Conservation (phyloP, 2,888 invertebrate genomes). For the Venusia cambrica region DNA sequence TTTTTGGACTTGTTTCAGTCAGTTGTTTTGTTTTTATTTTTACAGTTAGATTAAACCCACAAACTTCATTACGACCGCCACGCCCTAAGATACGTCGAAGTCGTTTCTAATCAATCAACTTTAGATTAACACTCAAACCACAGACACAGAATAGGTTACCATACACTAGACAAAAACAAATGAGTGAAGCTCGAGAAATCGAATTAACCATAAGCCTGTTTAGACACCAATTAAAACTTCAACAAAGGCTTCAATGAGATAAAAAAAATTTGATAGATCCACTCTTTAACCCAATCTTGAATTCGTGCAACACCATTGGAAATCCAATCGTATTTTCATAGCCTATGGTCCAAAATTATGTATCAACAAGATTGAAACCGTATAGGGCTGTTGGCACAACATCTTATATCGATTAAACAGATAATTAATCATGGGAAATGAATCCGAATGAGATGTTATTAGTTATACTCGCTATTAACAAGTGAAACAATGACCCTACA, state of each 20-base stretch:
- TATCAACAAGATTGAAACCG: slow-evolving; percentile 39
- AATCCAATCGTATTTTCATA: slow-evolving; percentile 29
- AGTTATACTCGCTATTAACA: slow-evolving; percentile 80
- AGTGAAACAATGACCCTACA: slow-evolving; percentile 70
- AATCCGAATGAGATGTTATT: slow-evolving; percentile 81
- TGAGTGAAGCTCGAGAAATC: slow-evolving; percentile 66
- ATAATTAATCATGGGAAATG: slow-evolving; percentile 81
- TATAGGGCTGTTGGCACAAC: slow-evolving; percentile 79
- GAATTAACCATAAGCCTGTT: slow-evolving; percentile 74
- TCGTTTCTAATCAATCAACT: slow-evolving; percentile 74
- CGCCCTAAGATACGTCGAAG: slow-evolving; percentile 56
- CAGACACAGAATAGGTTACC: slow-evolving; percentile 35
- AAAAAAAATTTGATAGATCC: slow-evolving; percentile 78
- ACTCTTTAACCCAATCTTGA: slow-evolving; percentile 76
- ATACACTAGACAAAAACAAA: slow-evolving; percentile 69
- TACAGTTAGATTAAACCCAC: slow-evolving; percentile 43
- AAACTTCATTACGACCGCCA: slow-evolving; percentile 46
- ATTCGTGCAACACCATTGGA: slow-evolving; percentile 32
- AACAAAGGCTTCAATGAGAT: slow-evolving; percentile 77
- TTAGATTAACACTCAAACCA: slow-evolving; percentile 62
- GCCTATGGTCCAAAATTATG: slow-evolving; percentile 33
- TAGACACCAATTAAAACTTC: slow-evolving; percentile 77
- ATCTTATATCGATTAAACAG: slow-evolving; percentile 81
- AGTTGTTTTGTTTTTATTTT: too few species aligned
- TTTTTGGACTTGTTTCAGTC: too few species aligned